Base-by-base conservation (phyloP, 2,888 invertebrate genomes). In the Drosophila sordidula region DNA sequence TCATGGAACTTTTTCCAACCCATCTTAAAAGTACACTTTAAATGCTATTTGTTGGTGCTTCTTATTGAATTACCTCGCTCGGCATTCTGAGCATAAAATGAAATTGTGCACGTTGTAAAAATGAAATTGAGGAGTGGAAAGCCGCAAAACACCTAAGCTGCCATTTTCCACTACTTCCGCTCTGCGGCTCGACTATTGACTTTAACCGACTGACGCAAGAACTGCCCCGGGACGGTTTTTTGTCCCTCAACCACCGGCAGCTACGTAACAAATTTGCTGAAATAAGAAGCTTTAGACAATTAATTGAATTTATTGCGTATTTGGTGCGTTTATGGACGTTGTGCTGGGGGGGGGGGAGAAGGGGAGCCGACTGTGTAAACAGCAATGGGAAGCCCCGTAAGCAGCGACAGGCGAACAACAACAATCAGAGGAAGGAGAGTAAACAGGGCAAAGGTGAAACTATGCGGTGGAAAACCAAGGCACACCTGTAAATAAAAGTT, bases 291-390 rank as follows among this genome's bases (percentile, higher is more conserved):
- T 82, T 85, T 70, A 65, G 75, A 71, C 82, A 85, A 85, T 80
- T 80, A 81, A 80, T 80, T 80, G 86, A 81, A 85, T 85, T 85
- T 80, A 80, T 84, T 83, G 79, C 79, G 79, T 81, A 78, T 80
- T 76, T 68, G 50, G 58, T 68, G 72, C 74, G 64, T 64, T 80
- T 61, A 61, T 54, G 51, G 59, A 47, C 55, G 67, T 61, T 58
- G 44, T 1, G 16, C 38, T n/a, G 39, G 12, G 12, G 2, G 14
- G 14, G 4, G n/a, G n/a, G 2, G 16, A 5, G 26, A 16, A 12
- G 25, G n/a, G 22, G 36, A 39, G 14, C 4, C 14, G 18, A n/a
- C 18, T 26, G 47, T 61, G 80, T 58, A 72, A 67, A 77, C 56
- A 58, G 44, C 52, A 8, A 39, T 38, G 26, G 58, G 77, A 77